A percentile compares a stretch with the other conserved stretches of the same genome.
Evolutionary conservation across 2,888 invertebrate species (phyloP).

Genomic region (Apodemia zela): DNA sequence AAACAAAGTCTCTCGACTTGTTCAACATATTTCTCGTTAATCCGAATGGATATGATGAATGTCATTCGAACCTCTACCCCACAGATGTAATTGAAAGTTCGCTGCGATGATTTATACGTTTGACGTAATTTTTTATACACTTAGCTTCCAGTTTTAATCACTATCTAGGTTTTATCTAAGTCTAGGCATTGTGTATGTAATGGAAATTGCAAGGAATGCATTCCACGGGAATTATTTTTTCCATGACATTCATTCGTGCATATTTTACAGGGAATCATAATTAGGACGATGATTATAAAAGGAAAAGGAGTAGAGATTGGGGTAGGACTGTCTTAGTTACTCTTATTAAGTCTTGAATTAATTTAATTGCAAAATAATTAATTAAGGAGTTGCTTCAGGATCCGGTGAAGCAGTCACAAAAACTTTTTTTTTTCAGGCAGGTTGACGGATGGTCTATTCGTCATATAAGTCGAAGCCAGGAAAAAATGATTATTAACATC

Average conservation of each 20-base stretch:
- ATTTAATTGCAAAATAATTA: too few relatives aligned
- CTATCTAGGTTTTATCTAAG: conserved; percentile 16
- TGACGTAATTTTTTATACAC: conserved; percentile 26
- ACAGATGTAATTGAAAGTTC: conserved; percentile 27
- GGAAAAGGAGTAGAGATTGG: not conserved
- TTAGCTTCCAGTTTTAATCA: conserved; percentile 20
- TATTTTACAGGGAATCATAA: not conserved
- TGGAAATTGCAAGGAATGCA: not conserved
- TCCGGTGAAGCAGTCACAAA: too few relatives aligned
- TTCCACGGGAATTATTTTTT: not conserved
- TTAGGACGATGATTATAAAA: not conserved
- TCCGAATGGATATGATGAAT: conserved; percentile 26
- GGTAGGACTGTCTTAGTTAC: not conserved
- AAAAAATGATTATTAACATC: too few relatives aligned
- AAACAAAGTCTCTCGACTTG: conserved; percentile 24
- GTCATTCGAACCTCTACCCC: conserved; percentile 24
- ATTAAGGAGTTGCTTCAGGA: too few relatives aligned
- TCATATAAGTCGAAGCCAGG: too few relatives aligned
- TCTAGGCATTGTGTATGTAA: conserved; percentile 10
- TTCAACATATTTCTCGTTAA: conserved; percentile 28
- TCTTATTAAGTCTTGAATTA: too few relatives aligned
- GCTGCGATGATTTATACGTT: conserved; percentile 24
- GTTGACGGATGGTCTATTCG: too few relatives aligned
- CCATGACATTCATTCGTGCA: not conserved
- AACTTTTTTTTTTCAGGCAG: too few relatives aligned